These are phyloP conservation scores for Musca domestica DNA, from an alignment of 1,140 invertebrate genomes.

Conservation along the genomic window DNA sequence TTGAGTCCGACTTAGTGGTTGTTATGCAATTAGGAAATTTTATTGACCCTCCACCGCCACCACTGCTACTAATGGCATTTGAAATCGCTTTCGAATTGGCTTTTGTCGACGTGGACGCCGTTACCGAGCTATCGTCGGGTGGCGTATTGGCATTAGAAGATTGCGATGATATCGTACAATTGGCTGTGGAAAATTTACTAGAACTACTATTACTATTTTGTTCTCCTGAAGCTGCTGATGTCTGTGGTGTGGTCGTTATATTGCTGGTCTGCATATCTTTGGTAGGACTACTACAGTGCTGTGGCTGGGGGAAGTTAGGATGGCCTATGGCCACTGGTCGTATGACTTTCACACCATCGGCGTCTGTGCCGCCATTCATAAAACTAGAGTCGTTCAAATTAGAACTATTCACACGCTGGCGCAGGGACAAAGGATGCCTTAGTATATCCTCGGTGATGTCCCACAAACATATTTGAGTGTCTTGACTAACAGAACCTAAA, in stretches of 20 bases:
- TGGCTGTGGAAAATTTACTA: slow-evolving; percentile 52
- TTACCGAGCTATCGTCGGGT: slow-evolving; percentile 39
- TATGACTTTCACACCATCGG: slow-evolving; percentile 47
- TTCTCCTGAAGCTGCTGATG: slow-evolving; percentile 34
- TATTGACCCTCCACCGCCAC: slow-evolving; percentile 36
- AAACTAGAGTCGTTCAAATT: slow-evolving; percentile 41
- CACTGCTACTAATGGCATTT: slow-evolving; percentile 4
- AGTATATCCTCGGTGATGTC: slow-evolving; percentile 96
- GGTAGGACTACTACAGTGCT: slow-evolving; percentile 30
- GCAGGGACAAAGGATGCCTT: slow-evolving; percentile 60
- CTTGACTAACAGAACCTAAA: slow-evolving; percentile 95
- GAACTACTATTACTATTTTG: slow-evolving; percentile 51
- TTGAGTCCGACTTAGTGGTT: slow-evolving; percentile 48
- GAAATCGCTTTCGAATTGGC: slow-evolving; percentile 27
- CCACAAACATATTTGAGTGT: slow-evolving; percentile 97
- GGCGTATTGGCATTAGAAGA: slow-evolving; percentile 46
- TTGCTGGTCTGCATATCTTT: slow-evolving; percentile 26
- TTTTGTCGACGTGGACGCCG: slow-evolving; percentile 25
- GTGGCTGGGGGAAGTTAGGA: slow-evolving; percentile 16
- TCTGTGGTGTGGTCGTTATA: slow-evolving; percentile 35
- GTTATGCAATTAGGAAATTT: slow-evolving; percentile 51
- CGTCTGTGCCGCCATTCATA: slow-evolving; percentile 42
- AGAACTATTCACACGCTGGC: slow-evolving; percentile 45
- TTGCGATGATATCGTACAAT: slow-evolving; percentile 52
- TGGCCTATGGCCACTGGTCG: slow-evolving; percentile 45